Base-by-base conservation (phyloP, 1,140 invertebrate species). In the Drosophila kepulauana region DNA sequence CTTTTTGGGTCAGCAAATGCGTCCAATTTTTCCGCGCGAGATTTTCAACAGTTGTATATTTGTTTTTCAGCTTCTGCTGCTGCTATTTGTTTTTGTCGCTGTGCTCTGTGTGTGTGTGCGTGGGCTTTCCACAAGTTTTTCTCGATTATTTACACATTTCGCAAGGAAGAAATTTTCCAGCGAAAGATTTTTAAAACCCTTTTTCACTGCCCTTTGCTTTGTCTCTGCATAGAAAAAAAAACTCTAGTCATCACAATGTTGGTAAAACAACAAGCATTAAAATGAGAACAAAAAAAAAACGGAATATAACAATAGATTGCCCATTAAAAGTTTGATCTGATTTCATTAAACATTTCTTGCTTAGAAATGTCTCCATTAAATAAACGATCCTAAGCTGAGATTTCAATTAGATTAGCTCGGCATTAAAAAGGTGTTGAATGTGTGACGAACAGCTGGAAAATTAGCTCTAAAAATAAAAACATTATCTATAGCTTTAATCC, bases 1-100 rank as follows among this genome's bases (percentile, higher is more conserved):
- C 77, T 79, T 85, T 85, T 85, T 72, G 84, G 84, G 85, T 88
- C 85, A 81, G 80, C 66, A 88, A 87, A 88, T 87, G 84, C 77
- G 81, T 80, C 64, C 74, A 68, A 87, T 71, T 87, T 81, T 72
- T 48, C 57, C 66, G 63, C 74, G 74, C 68, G 58, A 79, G 74
- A 77, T 77, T 70, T 64, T 73, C 74, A 54, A 76, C 74, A 63
- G 69, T 58, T 76, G 61, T 52, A 56, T 68, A 65, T 71, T 74
- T 75, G 59, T 67, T 71, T 78, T 73, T 48, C 10, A 20, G 45
- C 52, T 75, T 61, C 73, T 62, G 46, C 25, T 62, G 38, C 48
- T 38, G 3, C 1, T 38, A 7, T 5, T 33, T 33, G 45, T 57
- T 54, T n/a, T 58, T 57, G 45, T 38, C 15, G 15, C 33, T 38